These are phyloP conservation scores for Brachypteracias leptosomus DNA, from an alignment of 2,113 vertebrate genomes.

Conservation along the genomic window DNA sequence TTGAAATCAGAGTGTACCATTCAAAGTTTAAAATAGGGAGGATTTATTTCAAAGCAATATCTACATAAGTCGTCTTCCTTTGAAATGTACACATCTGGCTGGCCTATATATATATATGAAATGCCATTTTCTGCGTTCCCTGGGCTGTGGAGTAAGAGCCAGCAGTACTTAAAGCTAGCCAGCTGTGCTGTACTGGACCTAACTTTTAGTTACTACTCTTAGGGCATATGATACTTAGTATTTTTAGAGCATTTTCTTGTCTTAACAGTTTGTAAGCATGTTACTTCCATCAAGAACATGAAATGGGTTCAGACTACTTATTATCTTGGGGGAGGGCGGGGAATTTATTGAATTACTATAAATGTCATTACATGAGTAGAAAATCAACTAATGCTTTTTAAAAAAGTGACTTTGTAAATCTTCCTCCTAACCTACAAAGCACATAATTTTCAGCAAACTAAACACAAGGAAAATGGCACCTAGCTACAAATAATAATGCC, in stretches of 20 bases:
- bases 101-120: not conserved
- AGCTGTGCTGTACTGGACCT: not conserved
- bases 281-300: not conserved
- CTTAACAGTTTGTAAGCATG: not conserved
- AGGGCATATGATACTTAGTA: not conserved
- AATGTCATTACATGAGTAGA: not conserved
- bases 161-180: not conserved
- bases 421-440: not conserved
- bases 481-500: not conserved
- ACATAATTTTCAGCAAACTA: not conserved
- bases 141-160: not conserved
- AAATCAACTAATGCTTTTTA: not conserved
- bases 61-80: not conserved
- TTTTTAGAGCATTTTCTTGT: not conserved
- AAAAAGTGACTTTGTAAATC: not conserved
- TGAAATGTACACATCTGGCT: not conserved
- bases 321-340: not conserved
- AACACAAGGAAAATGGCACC: not conserved
- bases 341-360: not conserved
- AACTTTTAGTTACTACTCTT: not conserved
- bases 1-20: not conserved
- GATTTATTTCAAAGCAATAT: not conserved
- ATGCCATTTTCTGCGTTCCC: not conserved
- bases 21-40: not conserved
- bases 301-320: not conserved